phyloP scores from a whole-genome alignment of 1,140 invertebrate species.

The Drosophila malerkotliana region DNA sequence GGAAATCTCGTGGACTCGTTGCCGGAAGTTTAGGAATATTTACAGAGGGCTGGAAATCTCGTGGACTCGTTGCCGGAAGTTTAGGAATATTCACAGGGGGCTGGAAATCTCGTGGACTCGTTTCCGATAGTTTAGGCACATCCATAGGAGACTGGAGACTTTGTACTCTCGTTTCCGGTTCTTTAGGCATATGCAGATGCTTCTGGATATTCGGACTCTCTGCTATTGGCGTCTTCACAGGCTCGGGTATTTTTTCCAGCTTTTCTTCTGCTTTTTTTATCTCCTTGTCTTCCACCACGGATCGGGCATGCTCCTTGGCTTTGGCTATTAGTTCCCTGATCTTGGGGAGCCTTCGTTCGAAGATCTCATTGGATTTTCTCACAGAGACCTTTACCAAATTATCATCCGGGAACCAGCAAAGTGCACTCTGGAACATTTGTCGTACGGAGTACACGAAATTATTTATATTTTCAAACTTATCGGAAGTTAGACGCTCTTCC shows the following conservation, averaged over 20 bases:
- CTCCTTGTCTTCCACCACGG: not conserved
- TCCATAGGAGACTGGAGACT: too few relatives aligned
- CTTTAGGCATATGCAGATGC: too few relatives aligned
- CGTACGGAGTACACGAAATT: constrained; percentile 13
- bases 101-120: too few relatives aligned
- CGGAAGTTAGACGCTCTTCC: not conserved
- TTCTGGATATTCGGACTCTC: too few relatives aligned
- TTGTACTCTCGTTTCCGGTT: too few relatives aligned
- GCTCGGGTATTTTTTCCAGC: not conserved
- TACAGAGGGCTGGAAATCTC: too few relatives aligned
- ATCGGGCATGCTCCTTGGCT: constrained; percentile 9
- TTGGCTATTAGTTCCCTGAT: constrained; percentile 5
- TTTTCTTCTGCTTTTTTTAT: not conserved
- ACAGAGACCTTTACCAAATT: constrained; percentile 1
- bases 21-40: too few relatives aligned
- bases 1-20: too few relatives aligned
- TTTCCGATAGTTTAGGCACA: too few relatives aligned
- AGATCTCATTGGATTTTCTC: constrained; percentile 28
- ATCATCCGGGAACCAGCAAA: constrained; percentile 39
- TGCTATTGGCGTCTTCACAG: not conserved
- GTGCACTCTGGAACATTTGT: constrained; percentile 41
- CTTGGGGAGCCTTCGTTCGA: constrained; percentile 11
- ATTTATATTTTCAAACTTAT: constrained; percentile 10
- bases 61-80: too few relatives aligned
- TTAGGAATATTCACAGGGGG: too few relatives aligned